phyloP scores from a whole-genome alignment of 1,140 invertebrate genomes.

The Solenopsis invicta region DNA sequence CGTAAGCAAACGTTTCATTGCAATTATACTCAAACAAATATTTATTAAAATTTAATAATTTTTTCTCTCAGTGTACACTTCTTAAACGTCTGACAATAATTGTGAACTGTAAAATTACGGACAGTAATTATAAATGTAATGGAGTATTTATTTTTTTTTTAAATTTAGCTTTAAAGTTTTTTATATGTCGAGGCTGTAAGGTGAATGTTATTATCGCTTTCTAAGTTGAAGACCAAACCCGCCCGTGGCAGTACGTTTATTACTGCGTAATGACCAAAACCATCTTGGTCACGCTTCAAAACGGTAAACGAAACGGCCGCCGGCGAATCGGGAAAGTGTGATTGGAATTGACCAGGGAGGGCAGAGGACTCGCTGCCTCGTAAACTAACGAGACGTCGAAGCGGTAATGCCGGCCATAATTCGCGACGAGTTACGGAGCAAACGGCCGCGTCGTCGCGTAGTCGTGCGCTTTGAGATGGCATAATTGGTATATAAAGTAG shows the following conservation, averaged over 20 bases:
- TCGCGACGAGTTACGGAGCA: constrained; percentile 39
- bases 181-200: not conserved
- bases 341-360: not conserved
- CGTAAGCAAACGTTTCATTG: too few species aligned
- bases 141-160: not conserved
- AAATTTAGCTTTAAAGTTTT: not conserved
- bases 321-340: constrained; percentile 28
- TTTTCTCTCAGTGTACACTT: not conserved
- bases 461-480: constrained; percentile 54
- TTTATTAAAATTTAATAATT: too few species aligned
- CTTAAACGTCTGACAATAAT: not conserved
- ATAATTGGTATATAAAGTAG: constrained; percentile 59
- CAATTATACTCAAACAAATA: too few species aligned
- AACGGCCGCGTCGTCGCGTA: constrained; percentile 9
- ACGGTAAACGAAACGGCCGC: not conserved
- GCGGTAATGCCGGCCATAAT: constrained; percentile 41
- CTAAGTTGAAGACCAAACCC: not conserved
- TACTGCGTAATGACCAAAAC: constrained; percentile 28
- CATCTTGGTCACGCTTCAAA: constrained; percentile 15
- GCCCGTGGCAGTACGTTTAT: not conserved
- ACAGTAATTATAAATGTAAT: not conserved
- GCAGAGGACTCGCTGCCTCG: constrained; percentile 17
- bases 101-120: not conserved
- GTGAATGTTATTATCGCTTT: not conserved
- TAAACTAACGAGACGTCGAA: constrained; percentile 61